phyloP scores from a whole-genome alignment of 2,113 vertebrate genomes.

The Podarcis muralis region DNA sequence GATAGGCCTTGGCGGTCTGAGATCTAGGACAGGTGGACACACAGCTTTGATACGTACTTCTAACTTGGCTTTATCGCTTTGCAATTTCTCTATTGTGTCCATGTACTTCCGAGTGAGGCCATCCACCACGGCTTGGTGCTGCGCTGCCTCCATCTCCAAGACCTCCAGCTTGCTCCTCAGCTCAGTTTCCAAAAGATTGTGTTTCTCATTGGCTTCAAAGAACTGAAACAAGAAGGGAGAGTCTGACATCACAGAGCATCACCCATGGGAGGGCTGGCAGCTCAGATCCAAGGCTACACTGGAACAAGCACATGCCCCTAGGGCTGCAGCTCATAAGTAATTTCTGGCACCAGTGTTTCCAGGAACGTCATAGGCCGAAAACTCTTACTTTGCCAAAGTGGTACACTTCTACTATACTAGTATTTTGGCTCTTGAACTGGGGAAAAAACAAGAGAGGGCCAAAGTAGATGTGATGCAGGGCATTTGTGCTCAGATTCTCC shows the following conservation, averaged over 20 bases:
- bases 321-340: neutral
- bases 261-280: neutral
- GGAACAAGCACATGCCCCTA: neutral
- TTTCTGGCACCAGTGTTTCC: neutral
- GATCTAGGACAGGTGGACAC: neutral
- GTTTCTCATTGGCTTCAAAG: slow-evolving; percentile 93
- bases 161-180: slow-evolving; percentile 81
- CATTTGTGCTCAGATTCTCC: too few species aligned
- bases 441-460: too few species aligned
- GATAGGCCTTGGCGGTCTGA: too few species aligned
- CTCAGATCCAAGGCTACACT: neutral
- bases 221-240: slow-evolving; percentile 76
- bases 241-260: neutral
- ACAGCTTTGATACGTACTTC: slow-evolving; percentile 80
- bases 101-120: slow-evolving; percentile 86
- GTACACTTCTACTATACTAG: too few species aligned
- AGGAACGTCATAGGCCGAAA: too few species aligned
- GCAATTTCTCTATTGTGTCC: slow-evolving; percentile 92
- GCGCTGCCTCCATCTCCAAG: slow-evolving; percentile 84
- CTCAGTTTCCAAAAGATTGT: slow-evolving; percentile 86
- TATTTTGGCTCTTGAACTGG: too few species aligned
- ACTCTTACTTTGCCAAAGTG: too few species aligned
- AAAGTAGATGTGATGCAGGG: too few species aligned
- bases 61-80: slow-evolving; percentile 90
- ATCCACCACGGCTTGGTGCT: slow-evolving; percentile 89